Base-by-base conservation (phyloP, 2,888 invertebrate genomes). In the Allygus modestus region DNA sequence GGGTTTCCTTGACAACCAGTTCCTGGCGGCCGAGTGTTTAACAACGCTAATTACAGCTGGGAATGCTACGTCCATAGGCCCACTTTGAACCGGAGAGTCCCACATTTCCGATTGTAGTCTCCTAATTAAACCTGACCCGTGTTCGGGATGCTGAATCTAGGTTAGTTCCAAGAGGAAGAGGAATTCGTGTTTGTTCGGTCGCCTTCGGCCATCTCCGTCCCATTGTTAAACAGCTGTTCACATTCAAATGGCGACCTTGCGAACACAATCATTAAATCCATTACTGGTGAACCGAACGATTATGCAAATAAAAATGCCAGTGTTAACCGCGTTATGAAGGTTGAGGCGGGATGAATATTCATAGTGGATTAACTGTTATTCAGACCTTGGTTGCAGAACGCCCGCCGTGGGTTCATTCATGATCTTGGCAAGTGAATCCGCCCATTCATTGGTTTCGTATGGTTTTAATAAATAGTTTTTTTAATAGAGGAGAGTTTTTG, bases 241-340 rank as follows among this genome's bases (percentile, higher is more conserved):
- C 23, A 58, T 58, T 58, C 20, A 58, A 58, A 58, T 58, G 58
- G 23, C 58, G 58, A n/a, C 58, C 58, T 58, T 58, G 58, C 12
- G 58, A 26, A 58, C 58, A 23, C 58, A 58, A 46, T 12, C 58
- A 58, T 58, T 58, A 58, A 58, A 58, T 58, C 58, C 58, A 58
- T 58, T 58, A 58, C 58, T 58, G 58, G 58, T 58, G 58, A 58
- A 58, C 58, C 20, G 58, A 23, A 23, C 58, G 58, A 58, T 58
- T 58, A 58, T 58, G 58, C 58, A 58, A 26, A 58, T 58, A 58
- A 58, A 37, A 58, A 58, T 23, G 58, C 20, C 58, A 58, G 58
- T 58, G 58, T 58, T 58, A 58, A 58, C 58, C 58, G 58, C 23
- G 58, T 58, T 58, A 58, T 58, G 58, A 58, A 58, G 58, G 58